Evolutionary conservation across 2,113 vertebrate species (phyloP), one percentile per base, ranked within the genome.

Genomic region (Meleagris gallopavo): DNA sequence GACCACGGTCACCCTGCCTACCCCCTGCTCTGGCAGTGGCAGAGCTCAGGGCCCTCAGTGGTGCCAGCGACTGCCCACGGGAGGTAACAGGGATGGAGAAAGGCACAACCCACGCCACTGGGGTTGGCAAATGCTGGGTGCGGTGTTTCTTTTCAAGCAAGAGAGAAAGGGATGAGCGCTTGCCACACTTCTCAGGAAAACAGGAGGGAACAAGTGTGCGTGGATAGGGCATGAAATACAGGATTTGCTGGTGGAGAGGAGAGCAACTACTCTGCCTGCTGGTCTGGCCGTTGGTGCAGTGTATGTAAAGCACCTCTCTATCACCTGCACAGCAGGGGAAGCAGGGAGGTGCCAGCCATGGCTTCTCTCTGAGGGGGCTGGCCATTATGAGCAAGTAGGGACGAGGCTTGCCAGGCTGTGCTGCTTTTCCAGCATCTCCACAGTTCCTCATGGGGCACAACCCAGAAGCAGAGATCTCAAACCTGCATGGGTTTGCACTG

Each of bases 91-190:
- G 66, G 29, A 27, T 78, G 74, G 34, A 88, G 55, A 62, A 86
- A 24, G 3, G 2, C 36, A 52, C 0, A 0, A 46, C 43, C 20
- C 18, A 3, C 0, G 0, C 60, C 10, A 34, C 57, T 13, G 7
- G 27, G 41, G 13, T 29, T 90, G 80, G 22, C 25, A 81, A 66
- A 88, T 13, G 32, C 41, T 4, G 14, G 30, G 16, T 29, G 34
- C 55, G 32, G 29, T 3, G 13, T 50, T 89, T 79, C 81, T 81
- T 75, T 69, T 62, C 71, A 69, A 13, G 1, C 29, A 55, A 57
- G 66, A 79, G 91, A 62, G 34, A 91, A 88, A 83, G 57, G 27
- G 43, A 72, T 78, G 29, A 30, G 12, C 22, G 55, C 57, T 92
- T 95, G 61, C 61, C 46, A 78, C 29, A 20, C 73, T 88, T 77